phyloP scores from a whole-genome alignment of 2,797 vertebrate species.

The Esox lucius region DNA sequence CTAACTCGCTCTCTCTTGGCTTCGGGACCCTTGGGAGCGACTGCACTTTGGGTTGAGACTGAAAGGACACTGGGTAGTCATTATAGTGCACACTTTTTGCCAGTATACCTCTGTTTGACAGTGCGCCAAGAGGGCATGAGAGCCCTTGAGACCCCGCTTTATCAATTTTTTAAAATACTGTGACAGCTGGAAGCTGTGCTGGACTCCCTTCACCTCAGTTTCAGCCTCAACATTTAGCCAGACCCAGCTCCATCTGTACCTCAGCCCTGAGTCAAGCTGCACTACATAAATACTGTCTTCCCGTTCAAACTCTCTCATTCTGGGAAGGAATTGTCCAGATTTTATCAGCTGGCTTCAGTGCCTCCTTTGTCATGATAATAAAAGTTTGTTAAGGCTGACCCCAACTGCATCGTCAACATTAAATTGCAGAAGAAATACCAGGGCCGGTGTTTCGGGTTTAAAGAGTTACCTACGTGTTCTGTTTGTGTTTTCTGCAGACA shows the following conservation, averaged over 20 bases:
- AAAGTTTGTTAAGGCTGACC: too few species aligned
- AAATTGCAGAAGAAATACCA: too few species aligned
- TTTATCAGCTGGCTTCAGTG: neutral
- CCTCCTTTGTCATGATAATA: too few species aligned
- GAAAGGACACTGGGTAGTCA: neutral
- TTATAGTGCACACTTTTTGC: conserved; percentile 1
- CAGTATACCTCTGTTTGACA: conserved; percentile 17
- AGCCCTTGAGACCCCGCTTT: conserved; percentile 12
- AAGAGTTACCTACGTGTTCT: too few species aligned
- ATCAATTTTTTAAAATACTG: conserved; percentile 1
- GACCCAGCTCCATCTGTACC: neutral
- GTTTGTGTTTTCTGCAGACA: too few species aligned
- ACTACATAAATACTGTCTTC: too few species aligned
- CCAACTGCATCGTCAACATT: too few species aligned
- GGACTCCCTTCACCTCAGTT: conserved; percentile 5
- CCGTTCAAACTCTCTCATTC: too few species aligned
- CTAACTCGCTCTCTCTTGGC: too few species aligned
- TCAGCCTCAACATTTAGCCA: neutral
- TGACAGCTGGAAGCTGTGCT: conserved; percentile 14
- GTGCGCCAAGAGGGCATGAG: conserved; percentile 17
- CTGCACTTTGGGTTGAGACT: neutral
- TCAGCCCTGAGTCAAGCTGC: too few species aligned
- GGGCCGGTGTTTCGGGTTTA: too few species aligned
- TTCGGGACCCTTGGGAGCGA: conserved; percentile 1
- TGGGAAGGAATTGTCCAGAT: too few species aligned